Evolutionary conservation across 2,113 vertebrate species (phyloP), one percentile per base, ranked within the genome.

Genomic region (Dolichotis patagonum): DNA sequence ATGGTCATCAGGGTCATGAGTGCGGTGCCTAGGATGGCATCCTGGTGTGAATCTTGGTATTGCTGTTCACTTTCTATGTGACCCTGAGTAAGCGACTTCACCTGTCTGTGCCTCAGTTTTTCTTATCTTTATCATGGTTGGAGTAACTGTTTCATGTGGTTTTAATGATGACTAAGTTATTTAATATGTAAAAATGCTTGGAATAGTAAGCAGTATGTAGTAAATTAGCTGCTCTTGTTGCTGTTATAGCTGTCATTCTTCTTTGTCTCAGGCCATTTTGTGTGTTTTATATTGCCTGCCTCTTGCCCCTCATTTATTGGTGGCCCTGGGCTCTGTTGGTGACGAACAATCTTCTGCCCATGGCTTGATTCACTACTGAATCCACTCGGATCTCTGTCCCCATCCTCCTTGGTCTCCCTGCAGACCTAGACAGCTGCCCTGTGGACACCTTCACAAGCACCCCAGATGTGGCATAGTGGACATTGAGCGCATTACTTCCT

Each of bases 131-230:
- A 38, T 69, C 67, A 69, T n/a, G 67, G 67, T 69, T 35, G 67
- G n/a, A 38, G 38, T n/a, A n/a, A 69, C 7, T 19, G 6, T 17
- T 69, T 88, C 38, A 81, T 17, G 4, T 82, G 60, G 16, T 88
- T 91, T 85, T 88, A 90, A 75, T 89, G 46, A 49, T 69, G 82
- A 65, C 13, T 63, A 22, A 73, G 49, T 90, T 86, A 60, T 84
- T 91, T 90, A 35, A 71, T 56, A 71, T 63, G 41, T 84, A 35
- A 88, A 84, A 60, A 35, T 46, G 19, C 30, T 69, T 85, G 65
- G 80, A 56, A 69, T 92, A 81, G 63, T 81, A 30, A 52, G 35
- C 32, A 41, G 35, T 49, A 80, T 26, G 7, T 62, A 60, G 35
- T 85, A 63, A 16, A 3, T 88, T 85, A 67, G 43, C 26, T 32